Evolutionary conservation across 2,888 invertebrate species (phyloP).

Genomic region (Mesoligia furuncula): DNA sequence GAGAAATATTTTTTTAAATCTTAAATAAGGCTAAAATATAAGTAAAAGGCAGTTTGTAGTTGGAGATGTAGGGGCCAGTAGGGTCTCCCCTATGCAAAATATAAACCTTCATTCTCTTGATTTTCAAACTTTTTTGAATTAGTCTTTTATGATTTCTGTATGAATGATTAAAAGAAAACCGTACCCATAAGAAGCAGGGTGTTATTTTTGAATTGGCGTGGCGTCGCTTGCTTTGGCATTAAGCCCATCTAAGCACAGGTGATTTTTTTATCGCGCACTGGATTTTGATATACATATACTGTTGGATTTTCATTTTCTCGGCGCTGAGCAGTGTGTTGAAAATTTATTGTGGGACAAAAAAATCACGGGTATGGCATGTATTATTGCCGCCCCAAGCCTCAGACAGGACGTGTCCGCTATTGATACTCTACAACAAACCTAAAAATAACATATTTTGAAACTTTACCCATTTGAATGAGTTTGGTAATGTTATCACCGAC

Average conservation of each 20-base stretch:
- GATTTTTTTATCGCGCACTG: background rate
- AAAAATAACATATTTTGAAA: background rate
- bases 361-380: too few species aligned
- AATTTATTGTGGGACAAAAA: background rate
- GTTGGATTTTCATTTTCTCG: background rate
- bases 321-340: too few species aligned
- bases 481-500: constrained; percentile 85
- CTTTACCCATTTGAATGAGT: constrained; percentile 85
- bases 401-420: background rate
- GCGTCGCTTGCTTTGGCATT: background rate
- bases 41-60: too few species aligned
- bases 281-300: background rate
- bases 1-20: too few species aligned
- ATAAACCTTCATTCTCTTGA: background rate
- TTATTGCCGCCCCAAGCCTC: background rate
- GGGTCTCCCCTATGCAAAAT: background rate
- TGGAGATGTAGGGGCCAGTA: too few species aligned
- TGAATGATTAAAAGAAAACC: background rate
- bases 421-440: background rate
- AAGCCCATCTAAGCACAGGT: background rate
- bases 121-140: background rate
- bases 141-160: background rate
- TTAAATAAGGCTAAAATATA: too few species aligned
- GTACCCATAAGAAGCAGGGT: background rate
- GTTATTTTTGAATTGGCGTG: too few species aligned